A percentile compares a stretch with the other conserved stretches of the same genome.
phyloP scores from a whole-genome alignment of 1,140 invertebrate genomes.

The Drosophila gunungcola region DNA sequence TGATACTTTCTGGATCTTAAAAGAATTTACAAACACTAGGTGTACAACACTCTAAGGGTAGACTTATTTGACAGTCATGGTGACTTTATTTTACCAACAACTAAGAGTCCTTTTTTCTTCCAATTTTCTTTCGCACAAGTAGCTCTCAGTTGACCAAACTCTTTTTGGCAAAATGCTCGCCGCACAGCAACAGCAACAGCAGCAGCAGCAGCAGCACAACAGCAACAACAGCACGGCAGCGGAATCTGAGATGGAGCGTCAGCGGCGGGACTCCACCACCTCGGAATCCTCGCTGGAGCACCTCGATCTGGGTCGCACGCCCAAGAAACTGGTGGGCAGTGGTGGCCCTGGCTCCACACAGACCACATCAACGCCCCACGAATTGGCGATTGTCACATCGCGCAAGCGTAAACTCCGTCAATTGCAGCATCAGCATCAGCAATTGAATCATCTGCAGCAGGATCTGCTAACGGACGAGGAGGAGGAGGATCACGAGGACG shows the following conservation, averaged over 20 bases:
- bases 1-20: too few relatives aligned
- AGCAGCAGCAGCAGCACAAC: conserved; percentile 31
- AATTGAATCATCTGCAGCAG: conserved; percentile 35
- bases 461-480: conserved; percentile 45
- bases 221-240: conserved; percentile 16
- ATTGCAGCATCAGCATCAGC: conserved; percentile 50
- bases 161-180: conserved; percentile 57
- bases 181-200: conserved; percentile 49
- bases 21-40: too few relatives aligned
- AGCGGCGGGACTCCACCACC: conserved; percentile 75
- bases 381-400: conserved; percentile 29
- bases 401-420: conserved; percentile 71
- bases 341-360: conserved; percentile 50
- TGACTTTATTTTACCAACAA: not conserved
- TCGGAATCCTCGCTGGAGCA: conserved; percentile 84
- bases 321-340: conserved; percentile 75
- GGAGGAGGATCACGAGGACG: conserved; percentile 48
- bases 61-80: not conserved
- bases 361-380: conserved; percentile 75
- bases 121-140: not conserved
- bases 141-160: too few relatives aligned
- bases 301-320: conserved; percentile 78
- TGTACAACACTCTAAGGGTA: too few relatives aligned
- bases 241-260: conserved; percentile 61
- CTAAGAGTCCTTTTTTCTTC: conserved; percentile 3